Percentiles rank a stretch among this genome's conserved stretches.
phyloP scores from a whole-genome alignment of 2,797 vertebrate species.

The Nasua narica region DNA sequence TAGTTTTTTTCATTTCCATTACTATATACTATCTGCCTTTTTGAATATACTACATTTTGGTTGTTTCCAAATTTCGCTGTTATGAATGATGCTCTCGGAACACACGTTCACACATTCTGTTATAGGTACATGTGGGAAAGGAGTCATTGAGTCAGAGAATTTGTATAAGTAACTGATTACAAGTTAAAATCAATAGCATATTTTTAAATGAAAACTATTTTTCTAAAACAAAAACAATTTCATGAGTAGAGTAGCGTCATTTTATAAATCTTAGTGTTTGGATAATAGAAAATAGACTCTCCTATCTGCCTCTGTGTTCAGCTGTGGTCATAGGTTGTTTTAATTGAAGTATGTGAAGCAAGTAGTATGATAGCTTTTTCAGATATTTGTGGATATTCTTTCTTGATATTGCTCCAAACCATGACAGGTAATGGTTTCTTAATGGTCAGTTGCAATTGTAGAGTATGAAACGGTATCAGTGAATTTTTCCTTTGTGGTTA shows the following conservation, averaged over 20 bases:
- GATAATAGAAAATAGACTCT: background rate
- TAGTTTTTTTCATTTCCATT: background rate
- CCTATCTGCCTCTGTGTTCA: background rate
- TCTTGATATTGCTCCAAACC: background rate
- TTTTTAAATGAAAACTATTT: background rate
- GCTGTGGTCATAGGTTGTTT: background rate
- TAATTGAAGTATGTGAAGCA: background rate
- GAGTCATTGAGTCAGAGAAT: background rate
- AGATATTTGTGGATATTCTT: background rate
- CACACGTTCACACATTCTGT: background rate
- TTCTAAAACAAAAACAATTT: background rate
- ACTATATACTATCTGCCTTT: background rate
- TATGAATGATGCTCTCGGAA: background rate
- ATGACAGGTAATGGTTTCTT: background rate
- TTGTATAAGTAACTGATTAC: background rate
- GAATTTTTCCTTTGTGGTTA: background rate
- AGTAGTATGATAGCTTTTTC: background rate
- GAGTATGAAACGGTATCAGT: background rate
- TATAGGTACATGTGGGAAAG: background rate
- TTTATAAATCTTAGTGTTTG: background rate
- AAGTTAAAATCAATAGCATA: background rate
- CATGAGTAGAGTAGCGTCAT: background rate
- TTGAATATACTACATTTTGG: background rate
- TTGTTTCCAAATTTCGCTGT: background rate
- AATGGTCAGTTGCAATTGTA: background rate